Base-by-base conservation (phyloP, 2,113 vertebrate species). In the Cnemophilus loriae region DNA sequence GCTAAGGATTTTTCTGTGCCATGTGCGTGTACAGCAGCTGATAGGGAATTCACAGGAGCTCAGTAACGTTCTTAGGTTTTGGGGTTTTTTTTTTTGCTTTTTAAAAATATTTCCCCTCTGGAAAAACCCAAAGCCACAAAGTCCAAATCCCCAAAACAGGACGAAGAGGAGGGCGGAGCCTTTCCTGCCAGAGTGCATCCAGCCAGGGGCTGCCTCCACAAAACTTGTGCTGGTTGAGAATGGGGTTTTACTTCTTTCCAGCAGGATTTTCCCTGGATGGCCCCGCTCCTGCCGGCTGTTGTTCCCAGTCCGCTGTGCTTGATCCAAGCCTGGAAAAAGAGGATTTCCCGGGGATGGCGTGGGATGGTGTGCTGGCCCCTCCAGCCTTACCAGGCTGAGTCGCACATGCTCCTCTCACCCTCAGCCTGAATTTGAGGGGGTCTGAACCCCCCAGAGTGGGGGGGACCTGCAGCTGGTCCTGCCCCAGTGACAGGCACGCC, bases 281-380 rank as follows among this genome's bases (percentile, higher is more conserved):
- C 37, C 24, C n/a, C 0, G 0, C 21, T 87, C 27, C 67, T 85
- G 65, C 61, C 0, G 1, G 13, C 18, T 0, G 0, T 57, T 3
- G 0, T 77, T 88, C 76, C 37, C 1, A 1, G 16, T 65, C 18
- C 21, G 15, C 24, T 22, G 16, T 60, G 61, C 56, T 90, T 57
- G 61, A 79, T 37, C 32, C 35, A 41, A 74, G 15, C 71, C 46
- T 2, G 7, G 73, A 80, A 70, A 81, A 90, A 5, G 30, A 44
- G 70, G 16, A 60, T 89, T 79, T 75, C 53, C 32, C 0, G 0
- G 27, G 33, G n/a, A 44, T 47, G 59, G 39, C 0, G 0, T 76
- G 56, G 64, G 65, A 27, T 55, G 49, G 27, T 22, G 33, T 33
- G 33, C 46, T 64, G 60, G 35, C n/a, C 55, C 33, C 24, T 52